Conservation (phyloP, 2,797 vertebrate species). For the Leucoraja ocellata region DNA sequence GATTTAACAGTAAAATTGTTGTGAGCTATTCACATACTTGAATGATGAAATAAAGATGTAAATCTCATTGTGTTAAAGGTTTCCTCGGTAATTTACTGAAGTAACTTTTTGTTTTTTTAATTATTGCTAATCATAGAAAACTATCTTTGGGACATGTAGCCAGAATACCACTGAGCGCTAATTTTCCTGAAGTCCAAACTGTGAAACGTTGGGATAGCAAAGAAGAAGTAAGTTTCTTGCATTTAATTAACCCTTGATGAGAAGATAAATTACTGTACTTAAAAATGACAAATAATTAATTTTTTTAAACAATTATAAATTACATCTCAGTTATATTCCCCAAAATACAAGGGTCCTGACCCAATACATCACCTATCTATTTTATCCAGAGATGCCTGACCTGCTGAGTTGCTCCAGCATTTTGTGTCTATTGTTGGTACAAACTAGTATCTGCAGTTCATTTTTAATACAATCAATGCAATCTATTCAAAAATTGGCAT, state of each 20-base stretch:
- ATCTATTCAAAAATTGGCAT: not conserved
- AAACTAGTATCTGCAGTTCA: no score
- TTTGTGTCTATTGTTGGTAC: no score
- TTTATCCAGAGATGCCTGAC: no score
- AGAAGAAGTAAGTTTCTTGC: conserved; percentile 72
- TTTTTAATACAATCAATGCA: not conserved
- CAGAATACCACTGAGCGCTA: conserved; percentile 74
- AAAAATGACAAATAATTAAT: no score
- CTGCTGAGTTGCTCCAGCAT: no score
- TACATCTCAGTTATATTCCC: not conserved
- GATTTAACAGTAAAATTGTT: not conserved
- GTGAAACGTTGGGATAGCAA: conserved; percentile 88
- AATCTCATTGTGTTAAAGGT: not conserved
- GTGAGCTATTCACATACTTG: not conserved
- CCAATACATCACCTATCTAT: no score
- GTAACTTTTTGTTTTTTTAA: not conserved
- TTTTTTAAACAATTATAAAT: not conserved
- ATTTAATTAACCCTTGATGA: not conserved
- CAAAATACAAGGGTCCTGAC: not conserved
- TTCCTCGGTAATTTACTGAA: not conserved
- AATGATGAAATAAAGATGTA: not conserved
- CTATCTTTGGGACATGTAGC: conserved; percentile 88
- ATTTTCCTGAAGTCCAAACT: conserved; percentile 71
- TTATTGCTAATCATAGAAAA: conserved; percentile 60
- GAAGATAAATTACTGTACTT: not conserved